These are phyloP conservation scores for Triplophysa rosa DNA, from an alignment of 2,113 vertebrate genomes.

Conservation along the genomic window DNA sequence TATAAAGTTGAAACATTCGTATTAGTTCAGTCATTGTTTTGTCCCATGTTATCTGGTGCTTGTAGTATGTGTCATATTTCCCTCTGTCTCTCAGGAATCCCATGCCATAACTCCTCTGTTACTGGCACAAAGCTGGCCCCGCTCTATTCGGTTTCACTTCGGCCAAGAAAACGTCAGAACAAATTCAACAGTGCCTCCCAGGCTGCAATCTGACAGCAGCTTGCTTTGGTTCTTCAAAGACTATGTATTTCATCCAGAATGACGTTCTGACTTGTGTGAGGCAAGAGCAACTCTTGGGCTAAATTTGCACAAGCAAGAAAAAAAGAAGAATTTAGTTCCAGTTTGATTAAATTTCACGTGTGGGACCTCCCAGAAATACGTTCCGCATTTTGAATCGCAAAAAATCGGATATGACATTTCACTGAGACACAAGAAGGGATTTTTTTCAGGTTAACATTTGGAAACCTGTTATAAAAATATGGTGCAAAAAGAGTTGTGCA, in stretches of 20 bases:
- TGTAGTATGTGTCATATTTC: not conserved
- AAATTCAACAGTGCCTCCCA: slow-evolving; percentile 64
- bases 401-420: slow-evolving; percentile 1
- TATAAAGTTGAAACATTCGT: not conserved
- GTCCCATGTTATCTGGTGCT: not conserved
- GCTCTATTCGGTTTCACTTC: slow-evolving; percentile 46
- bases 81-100: slow-evolving; percentile 55
- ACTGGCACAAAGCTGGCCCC: slow-evolving; percentile 30
- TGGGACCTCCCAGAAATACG: slow-evolving; percentile 32
- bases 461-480: slow-evolving; percentile 47
- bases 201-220: slow-evolving; percentile 56
- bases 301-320: slow-evolving; percentile 20
- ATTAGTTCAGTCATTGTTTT: not conserved
- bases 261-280: slow-evolving; percentile 42
- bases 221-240: slow-evolving; percentile 61
- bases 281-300: slow-evolving; percentile 33
- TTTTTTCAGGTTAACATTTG: slow-evolving; percentile 7
- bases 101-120: slow-evolving; percentile 25
- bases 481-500: slow-evolving; percentile 40
- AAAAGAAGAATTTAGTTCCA: slow-evolving; percentile 9
- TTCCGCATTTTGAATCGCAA: slow-evolving; percentile 2
- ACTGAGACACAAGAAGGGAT: not conserved
- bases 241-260: slow-evolving; percentile 54
- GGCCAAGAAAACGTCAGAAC: slow-evolving; percentile 66
- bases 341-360: slow-evolving; percentile 44